These are phyloP conservation scores for Emydoidea blandingii DNA, from an alignment of 2,797 vertebrate species.

Conservation along the genomic window DNA sequence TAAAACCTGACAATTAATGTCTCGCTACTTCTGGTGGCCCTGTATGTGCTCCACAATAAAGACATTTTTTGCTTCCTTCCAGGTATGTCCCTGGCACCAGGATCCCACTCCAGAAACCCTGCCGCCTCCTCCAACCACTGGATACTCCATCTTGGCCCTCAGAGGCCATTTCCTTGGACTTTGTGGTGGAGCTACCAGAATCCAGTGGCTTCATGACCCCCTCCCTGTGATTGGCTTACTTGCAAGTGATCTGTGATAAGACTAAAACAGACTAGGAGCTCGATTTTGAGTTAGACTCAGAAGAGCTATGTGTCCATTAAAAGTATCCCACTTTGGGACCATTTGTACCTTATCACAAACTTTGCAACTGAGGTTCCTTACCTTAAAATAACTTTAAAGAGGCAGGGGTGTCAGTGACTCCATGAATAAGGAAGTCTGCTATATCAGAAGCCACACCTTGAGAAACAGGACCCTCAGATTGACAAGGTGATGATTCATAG, in stretches of 20 bases:
- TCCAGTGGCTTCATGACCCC: too few relatives aligned
- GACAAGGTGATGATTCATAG: background rate
- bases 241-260: background rate
- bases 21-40: too few relatives aligned
- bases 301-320: background rate
- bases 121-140: too few relatives aligned
- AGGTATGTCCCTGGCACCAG: too few relatives aligned
- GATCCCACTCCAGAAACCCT: too few relatives aligned
- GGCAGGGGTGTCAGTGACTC: rapidly evolving
- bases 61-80: too few relatives aligned
- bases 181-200: too few relatives aligned
- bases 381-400: background rate
- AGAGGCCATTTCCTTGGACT: too few relatives aligned
- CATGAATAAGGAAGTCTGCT: background rate
- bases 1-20: too few relatives aligned
- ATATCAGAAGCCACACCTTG: background rate
- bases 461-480: background rate
- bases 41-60: too few relatives aligned
- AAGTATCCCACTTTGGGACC: background rate
- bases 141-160: too few relatives aligned
- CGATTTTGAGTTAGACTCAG: background rate
- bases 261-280: background rate
- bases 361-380: background rate
- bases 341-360: background rate
- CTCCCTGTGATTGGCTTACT: background rate